Percentiles rank a stretch among this genome's conserved stretches.
phyloP scores from a whole-genome alignment of 2,888 invertebrate species.

The Pseudolycoriella hygida region DNA sequence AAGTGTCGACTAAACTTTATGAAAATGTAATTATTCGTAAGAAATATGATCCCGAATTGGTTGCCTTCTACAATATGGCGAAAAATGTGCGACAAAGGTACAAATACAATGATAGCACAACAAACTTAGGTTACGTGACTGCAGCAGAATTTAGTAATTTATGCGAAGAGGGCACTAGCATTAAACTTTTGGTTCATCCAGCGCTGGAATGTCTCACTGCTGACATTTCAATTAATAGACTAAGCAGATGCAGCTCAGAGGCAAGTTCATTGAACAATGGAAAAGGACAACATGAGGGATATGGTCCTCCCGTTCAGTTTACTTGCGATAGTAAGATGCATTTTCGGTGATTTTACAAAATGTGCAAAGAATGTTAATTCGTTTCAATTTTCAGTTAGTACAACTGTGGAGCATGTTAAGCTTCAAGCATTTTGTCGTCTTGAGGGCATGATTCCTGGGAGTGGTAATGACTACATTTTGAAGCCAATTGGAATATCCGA shows the following conservation, averaged over 20 bases:
- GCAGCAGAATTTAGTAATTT: conserved; percentile 72
- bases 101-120: conserved; percentile 49
- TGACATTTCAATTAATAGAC: not conserved
- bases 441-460: conserved; percentile 49
- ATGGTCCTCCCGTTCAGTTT: conserved; percentile 57
- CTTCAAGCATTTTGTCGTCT: conserved; percentile 66
- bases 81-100: conserved; percentile 60
- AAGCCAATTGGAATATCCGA: conserved; percentile 61
- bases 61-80: conserved; percentile 70
- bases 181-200: conserved; percentile 71
- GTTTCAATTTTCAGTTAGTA: conserved; percentile 47
- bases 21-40: conserved; percentile 53
- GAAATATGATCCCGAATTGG: conserved; percentile 56
- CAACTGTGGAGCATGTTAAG: conserved; percentile 71
- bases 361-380: too few species aligned
- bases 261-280: conserved; percentile 4
- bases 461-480: conserved; percentile 44
- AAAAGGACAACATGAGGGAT: conserved; percentile 23
- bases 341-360: conserved; percentile 6
- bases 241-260: conserved; percentile 3
- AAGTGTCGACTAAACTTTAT: conserved; percentile 42
- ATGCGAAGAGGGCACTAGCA: conserved; percentile 64
- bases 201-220: conserved; percentile 18
- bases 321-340: conserved; percentile 73
- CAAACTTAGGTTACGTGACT: conserved; percentile 78